Conservation (phyloP, 2,113 vertebrate species). For the Etia nguti region DNA sequence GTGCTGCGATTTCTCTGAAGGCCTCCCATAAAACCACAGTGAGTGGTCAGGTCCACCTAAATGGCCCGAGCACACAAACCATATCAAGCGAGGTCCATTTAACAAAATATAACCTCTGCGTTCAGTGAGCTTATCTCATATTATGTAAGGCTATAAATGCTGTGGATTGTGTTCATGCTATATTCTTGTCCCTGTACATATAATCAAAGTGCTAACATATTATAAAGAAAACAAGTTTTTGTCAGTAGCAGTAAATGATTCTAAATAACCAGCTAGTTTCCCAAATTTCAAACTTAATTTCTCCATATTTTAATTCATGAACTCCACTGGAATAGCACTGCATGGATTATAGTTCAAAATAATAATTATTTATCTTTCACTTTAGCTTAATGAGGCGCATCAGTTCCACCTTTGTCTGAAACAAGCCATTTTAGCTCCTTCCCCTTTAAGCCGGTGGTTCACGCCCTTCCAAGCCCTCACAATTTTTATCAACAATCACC, state of each 20-base stretch:
- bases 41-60: conserved; percentile 92
- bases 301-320: background rate
- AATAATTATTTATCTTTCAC: background rate
- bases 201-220: background rate
- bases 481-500: background rate
- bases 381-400: background rate
- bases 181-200: background rate
- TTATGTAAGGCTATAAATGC: background rate
- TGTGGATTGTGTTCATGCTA: background rate
- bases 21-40: conserved; percentile 98
- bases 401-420: background rate
- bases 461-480: fast-evolving
- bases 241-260: background rate
- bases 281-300: background rate
- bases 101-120: background rate
- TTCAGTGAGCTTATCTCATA: background rate
- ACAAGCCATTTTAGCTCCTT: background rate
- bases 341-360: background rate
- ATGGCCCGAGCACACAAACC: background rate
- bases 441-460: background rate
- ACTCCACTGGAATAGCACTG: background rate
- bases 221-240: background rate
- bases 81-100: background rate
- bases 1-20: conserved; percentile 96
- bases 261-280: background rate